Percentiles rank a stretch among this genome's conserved stretches.
phyloP scores from a whole-genome alignment of 2,113 vertebrate species.

The Melospiza georgiana region DNA sequence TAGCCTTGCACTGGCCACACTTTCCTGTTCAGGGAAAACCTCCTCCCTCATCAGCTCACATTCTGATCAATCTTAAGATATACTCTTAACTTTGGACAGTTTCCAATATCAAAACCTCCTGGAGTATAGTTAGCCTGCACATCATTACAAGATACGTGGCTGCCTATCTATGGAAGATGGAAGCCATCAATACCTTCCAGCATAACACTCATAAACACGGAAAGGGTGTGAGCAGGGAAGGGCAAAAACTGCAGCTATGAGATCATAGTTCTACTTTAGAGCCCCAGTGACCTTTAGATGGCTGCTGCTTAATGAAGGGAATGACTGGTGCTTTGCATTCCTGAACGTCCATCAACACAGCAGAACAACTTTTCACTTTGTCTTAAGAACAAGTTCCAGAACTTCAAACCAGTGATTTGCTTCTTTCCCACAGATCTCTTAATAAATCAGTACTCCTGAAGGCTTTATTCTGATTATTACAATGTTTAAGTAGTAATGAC shows the following conservation, averaged over 20 bases:
- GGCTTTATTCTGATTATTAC: neutral
- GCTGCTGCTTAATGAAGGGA: neutral
- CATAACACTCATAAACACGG: neutral
- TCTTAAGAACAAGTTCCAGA: neutral
- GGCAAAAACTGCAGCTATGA: conserved; percentile 47
- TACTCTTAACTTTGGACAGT: neutral
- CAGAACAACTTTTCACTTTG: neutral
- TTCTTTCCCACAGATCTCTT: neutral
- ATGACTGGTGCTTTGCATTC: neutral
- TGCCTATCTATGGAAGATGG: neutral
- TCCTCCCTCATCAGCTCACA: neutral
- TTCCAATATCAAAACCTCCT: neutral
- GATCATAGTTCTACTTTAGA: conserved; percentile 45
- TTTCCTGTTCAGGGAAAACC: neutral
- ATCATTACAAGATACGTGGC: neutral
- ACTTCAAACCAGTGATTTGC: neutral
- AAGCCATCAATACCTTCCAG: conserved; percentile 11
- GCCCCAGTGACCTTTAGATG: conserved; percentile 23
- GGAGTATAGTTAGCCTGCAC: neutral
- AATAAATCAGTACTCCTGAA: neutral
- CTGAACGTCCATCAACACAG: neutral
- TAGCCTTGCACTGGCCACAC: neutral
- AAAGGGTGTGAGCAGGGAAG: conserved; percentile 50
- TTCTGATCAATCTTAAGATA: neutral
- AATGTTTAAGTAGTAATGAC: neutral